A percentile compares a stretch with the other conserved stretches of the same genome.
phyloP scores from a whole-genome alignment of 2,888 invertebrate species.

The Orchesellides sinensis region DNA sequence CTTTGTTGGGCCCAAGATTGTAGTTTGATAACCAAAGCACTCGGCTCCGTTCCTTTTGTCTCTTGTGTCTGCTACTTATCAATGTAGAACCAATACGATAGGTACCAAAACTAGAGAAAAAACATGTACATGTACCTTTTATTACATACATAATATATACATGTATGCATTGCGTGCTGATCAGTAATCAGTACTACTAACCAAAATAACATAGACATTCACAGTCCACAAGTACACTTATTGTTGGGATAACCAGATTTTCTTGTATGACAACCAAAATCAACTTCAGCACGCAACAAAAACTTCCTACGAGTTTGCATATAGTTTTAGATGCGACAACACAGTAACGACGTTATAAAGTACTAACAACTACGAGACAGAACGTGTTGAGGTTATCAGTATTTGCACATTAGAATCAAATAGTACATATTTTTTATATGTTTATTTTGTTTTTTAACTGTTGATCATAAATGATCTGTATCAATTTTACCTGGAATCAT shows the following conservation, averaged over 20 bases:
- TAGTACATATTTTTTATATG: constrained; percentile 28
- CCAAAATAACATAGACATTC: constrained; percentile 5
- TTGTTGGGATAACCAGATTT: constrained; percentile 46
- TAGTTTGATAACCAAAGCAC: background rate
- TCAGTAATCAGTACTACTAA: constrained; percentile 18
- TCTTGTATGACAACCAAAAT: constrained; percentile 13
- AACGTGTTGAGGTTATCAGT: background rate
- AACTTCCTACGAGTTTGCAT: constrained; percentile 22
- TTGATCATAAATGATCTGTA: constrained; percentile 20
- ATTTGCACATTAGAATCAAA: background rate
- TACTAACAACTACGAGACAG: background rate
- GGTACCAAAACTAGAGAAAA: background rate
- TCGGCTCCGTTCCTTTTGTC: background rate
- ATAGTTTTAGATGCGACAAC: constrained; percentile 27
- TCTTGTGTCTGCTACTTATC: constrained; percentile 11
- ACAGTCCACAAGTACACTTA: background rate
- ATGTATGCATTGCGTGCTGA: constrained; percentile 17
- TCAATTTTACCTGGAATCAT: background rate
- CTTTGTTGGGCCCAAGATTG: background rate
- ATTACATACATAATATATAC: background rate
- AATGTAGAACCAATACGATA: constrained; percentile 8
- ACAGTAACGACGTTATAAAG: background rate
- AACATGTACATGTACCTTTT: background rate
- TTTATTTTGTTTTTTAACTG: constrained; percentile 31
- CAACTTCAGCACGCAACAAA: constrained; percentile 22